Evolutionary conservation across 2,797 vertebrate species (phyloP).

Genomic region (Varecia variegata): DNA sequence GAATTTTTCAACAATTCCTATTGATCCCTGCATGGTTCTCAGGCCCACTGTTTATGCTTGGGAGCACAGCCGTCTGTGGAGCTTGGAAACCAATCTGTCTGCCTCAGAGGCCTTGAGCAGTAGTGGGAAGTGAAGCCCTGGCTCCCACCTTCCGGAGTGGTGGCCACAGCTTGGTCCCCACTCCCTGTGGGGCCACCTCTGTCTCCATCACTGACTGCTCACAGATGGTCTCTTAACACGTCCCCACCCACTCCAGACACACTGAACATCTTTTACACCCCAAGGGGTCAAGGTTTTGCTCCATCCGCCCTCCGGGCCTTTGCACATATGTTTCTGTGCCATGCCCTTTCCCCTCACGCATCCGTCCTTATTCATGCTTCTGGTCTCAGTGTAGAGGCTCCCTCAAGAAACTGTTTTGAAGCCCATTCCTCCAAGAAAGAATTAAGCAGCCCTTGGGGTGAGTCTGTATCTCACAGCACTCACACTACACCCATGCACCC

Average conservation of each 20-base stretch:
- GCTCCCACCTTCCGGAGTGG: background rate
- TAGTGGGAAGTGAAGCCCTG: background rate
- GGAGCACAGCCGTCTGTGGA: background rate
- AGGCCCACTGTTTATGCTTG: background rate
- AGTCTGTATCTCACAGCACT: background rate
- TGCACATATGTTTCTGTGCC: background rate
- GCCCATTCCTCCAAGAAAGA: background rate
- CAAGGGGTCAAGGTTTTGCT: background rate
- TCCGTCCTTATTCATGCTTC: background rate
- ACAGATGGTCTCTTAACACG: background rate
- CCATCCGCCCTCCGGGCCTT: background rate
- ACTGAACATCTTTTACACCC: background rate
- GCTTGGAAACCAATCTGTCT: background rate
- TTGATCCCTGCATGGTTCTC: conserved; percentile 47
- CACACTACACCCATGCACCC: background rate
- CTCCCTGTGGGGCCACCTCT: background rate
- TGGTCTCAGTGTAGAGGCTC: background rate
- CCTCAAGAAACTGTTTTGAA: background rate
- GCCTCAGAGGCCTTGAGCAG: background rate
- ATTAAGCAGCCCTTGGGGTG: background rate
- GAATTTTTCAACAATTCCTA: conserved; percentile 49
- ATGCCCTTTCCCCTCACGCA: fast-evolving
- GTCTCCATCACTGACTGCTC: fast-evolving
- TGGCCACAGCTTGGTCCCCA: background rate
- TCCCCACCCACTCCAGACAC: background rate